Evolutionary conservation across 2,797 vertebrate genomes (phyloP).

Genomic region (Tapirus indicus): DNA sequence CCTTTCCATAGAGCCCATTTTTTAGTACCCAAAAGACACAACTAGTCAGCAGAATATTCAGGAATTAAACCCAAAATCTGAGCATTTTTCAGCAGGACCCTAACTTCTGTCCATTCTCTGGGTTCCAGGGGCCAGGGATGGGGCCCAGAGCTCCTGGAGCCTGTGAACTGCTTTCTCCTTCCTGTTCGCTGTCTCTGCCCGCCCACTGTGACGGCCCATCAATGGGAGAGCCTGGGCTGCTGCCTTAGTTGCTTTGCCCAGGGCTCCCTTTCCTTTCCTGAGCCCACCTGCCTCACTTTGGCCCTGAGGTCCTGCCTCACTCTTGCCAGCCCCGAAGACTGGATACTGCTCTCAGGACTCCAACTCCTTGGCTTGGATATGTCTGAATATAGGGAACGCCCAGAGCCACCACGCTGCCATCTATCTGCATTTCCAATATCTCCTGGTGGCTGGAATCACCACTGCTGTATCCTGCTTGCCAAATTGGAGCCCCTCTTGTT

Average conservation of each 20-base stretch:
- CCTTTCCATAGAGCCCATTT: background rate
- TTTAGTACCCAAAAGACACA: background rate
- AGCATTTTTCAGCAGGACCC: background rate
- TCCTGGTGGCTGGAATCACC: background rate
- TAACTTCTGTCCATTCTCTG: background rate
- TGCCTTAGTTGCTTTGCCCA: background rate
- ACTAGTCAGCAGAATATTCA: background rate
- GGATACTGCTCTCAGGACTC: background rate
- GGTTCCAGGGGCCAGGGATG: background rate
- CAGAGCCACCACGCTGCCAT: background rate
- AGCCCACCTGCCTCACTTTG: background rate
- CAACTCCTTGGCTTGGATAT: background rate
- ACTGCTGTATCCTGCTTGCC: background rate
- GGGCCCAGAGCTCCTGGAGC: background rate
- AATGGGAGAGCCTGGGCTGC: background rate
- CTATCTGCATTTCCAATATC: background rate
- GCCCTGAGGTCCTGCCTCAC: background rate
- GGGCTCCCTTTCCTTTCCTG: background rate
- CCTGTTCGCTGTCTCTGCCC: background rate
- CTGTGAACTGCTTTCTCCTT: background rate
- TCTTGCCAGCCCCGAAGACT: background rate
- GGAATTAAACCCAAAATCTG: background rate
- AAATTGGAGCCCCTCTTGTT: background rate
- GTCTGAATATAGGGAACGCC: background rate
- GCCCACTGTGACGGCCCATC: background rate